Evolutionary conservation across 2,113 vertebrate genomes (phyloP).

Genomic region (Herpailurus yagouaroundi): DNA sequence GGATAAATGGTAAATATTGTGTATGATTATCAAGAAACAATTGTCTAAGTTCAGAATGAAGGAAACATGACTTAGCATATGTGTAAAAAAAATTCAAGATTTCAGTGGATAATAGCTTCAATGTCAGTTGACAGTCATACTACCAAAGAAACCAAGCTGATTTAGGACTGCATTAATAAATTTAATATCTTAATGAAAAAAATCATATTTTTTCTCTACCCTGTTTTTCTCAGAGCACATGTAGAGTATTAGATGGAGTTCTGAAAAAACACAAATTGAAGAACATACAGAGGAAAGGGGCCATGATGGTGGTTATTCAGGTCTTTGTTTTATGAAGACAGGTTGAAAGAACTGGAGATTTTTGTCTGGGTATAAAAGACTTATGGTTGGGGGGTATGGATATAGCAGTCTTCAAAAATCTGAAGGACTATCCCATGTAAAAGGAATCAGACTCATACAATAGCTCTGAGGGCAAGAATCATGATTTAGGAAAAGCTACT

Average conservation of each 20-base stretch:
- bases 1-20: not conserved
- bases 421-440: not conserved
- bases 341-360: constrained; percentile 21
- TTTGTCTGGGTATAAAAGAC: not conserved
- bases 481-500: constrained; percentile 16
- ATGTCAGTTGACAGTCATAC: not conserved
- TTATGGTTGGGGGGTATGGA: not conserved
- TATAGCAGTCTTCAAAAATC: not conserved
- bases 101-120: constrained; percentile 18
- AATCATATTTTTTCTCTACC: not conserved
- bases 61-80: not conserved
- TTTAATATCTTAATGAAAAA: not conserved
- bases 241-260: not conserved
- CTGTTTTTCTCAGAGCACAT: not conserved
- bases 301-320: not conserved
- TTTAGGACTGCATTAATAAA: not conserved
- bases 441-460: not conserved
- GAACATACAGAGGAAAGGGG: not conserved
- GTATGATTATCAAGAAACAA: constrained; percentile 23
- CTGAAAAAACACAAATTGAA: constrained; percentile 47
- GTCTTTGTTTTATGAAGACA: not conserved
- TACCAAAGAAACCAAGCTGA: constrained; percentile 17
- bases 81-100: not conserved
- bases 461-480: not conserved
- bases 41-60: not conserved